Percentiles rank a stretch among this genome's conserved stretches.
These are phyloP conservation scores for Oenanthe melanoleuca DNA, from an alignment of 2,113 vertebrate genomes.

Conservation along the genomic window DNA sequence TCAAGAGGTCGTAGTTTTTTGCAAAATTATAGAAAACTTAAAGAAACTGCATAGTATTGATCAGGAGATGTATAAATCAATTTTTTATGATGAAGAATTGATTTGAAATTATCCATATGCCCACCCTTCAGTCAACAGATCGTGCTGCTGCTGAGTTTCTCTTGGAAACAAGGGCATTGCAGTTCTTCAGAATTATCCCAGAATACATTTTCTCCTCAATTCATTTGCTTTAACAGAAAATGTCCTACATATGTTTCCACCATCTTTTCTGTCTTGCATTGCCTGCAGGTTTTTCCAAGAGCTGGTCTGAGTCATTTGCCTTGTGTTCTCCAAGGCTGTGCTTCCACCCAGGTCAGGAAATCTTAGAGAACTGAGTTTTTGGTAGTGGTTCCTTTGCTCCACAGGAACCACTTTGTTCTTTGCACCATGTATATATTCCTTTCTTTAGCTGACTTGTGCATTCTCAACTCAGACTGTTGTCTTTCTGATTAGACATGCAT, in stretches of 20 bases:
- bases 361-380: neutral
- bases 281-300: neutral
- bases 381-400: neutral
- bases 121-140: neutral
- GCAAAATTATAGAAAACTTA: neutral
- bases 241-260: neutral
- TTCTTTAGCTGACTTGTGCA: neutral
- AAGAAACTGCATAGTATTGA: neutral
- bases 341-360: neutral
- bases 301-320: neutral
- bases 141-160: neutral
- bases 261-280: neutral
- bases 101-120: neutral
- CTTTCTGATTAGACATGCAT: neutral
- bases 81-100: neutral
- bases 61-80: neutral
- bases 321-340: neutral
- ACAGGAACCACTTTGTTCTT: neutral
- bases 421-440: fast-evolving
- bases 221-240: neutral
- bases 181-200: neutral
- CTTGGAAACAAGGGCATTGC: neutral
- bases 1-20: neutral
- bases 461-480: neutral
- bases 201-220: neutral